Evolutionary conservation across 2,888 invertebrate genomes (phyloP), one percentile per base, ranked within the genome.

Genomic region (Carterocephalus palaemon): DNA sequence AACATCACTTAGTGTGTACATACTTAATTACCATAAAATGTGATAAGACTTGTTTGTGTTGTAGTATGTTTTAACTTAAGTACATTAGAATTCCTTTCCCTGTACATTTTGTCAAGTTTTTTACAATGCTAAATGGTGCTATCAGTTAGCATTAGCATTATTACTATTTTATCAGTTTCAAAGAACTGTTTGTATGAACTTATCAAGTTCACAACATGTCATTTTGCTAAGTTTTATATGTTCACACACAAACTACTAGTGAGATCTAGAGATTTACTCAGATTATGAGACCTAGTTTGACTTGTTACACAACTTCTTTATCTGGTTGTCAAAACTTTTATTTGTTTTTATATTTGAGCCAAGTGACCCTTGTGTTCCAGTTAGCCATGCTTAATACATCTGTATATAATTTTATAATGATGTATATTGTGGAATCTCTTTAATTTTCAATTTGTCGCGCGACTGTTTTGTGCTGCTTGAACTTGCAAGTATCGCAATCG

Each of bases 361-460:
- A n/a, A n/a, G n/a, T n/a, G n/a, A n/a, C n/a, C n/a, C n/a, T n/a
- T n/a, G n/a, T n/a, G n/a, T n/a, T n/a, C n/a, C n/a, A n/a, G n/a
- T n/a, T n/a, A n/a, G n/a, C n/a, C n/a, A 57, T 70, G 73, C 5
- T 69, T 67, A 55, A 70, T 64, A 60, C 70, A 65, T 70, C 66
- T 82, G 79, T 82, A 78, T 75, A 82, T 81, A 81, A 70, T 75
- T 79, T 79, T 67, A 67, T 68, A 65, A 69, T 71, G 66, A 65
- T 81, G 74, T 80, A 77, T 75, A 84, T 78, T 75, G 74, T 76
- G 84, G 85, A 85, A 86, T 85, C 84, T 85, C 84, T 73, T 70
- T 77, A 70, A 63, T 69, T 84, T 82, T 80, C 81, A 77, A 77
- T 73, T 64, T 74, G 74, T 72, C 66, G 73, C 69, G 67, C 67